These are phyloP conservation scores for Pediacus dermestoides DNA, from an alignment of 2,888 invertebrate genomes.

Conservation along the genomic window DNA sequence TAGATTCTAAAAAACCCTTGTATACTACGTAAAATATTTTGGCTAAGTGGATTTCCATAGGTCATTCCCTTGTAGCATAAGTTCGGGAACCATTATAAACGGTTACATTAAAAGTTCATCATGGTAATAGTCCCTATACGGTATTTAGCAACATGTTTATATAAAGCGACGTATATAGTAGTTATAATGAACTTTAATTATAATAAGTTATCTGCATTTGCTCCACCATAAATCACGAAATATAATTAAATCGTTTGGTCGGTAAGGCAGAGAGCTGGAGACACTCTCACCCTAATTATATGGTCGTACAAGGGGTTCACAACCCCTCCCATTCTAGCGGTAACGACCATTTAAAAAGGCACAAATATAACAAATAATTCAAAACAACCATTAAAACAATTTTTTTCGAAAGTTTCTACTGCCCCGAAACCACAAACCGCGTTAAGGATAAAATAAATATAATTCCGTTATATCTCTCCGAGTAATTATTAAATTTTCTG, in stretches of 20 bases:
- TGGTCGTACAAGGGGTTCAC: slow-evolving; percentile 31
- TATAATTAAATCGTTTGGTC: slow-evolving; percentile 45
- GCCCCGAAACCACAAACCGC: too few relatives aligned
- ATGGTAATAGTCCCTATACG: slow-evolving; percentile 33
- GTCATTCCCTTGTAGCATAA: slow-evolving; percentile 34
- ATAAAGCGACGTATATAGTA: slow-evolving; percentile 39
- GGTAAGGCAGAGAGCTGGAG: slow-evolving; percentile 38
- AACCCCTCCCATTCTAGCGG: too few relatives aligned
- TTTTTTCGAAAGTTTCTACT: too few relatives aligned
- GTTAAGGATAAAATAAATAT: too few relatives aligned
- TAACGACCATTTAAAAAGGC: too few relatives aligned
- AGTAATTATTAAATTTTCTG: too few relatives aligned
- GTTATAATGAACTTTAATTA: slow-evolving; percentile 43
- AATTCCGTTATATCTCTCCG: too few relatives aligned
- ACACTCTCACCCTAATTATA: slow-evolving; percentile 45
- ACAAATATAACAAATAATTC: too few relatives aligned
- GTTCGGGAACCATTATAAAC: slow-evolving; percentile 30
- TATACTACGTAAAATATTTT: too few relatives aligned
- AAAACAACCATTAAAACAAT: too few relatives aligned
- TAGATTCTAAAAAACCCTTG: too few relatives aligned
- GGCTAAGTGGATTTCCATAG: slow-evolving; percentile 39
- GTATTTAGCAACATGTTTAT: slow-evolving; percentile 39
- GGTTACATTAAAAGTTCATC: slow-evolving; percentile 37
- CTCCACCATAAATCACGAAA: slow-evolving; percentile 43
- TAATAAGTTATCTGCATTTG: slow-evolving; percentile 44